phyloP scores from a whole-genome alignment of 53 echinoderm and acorn worm species.

The Apostichopus leukothele region DNA sequence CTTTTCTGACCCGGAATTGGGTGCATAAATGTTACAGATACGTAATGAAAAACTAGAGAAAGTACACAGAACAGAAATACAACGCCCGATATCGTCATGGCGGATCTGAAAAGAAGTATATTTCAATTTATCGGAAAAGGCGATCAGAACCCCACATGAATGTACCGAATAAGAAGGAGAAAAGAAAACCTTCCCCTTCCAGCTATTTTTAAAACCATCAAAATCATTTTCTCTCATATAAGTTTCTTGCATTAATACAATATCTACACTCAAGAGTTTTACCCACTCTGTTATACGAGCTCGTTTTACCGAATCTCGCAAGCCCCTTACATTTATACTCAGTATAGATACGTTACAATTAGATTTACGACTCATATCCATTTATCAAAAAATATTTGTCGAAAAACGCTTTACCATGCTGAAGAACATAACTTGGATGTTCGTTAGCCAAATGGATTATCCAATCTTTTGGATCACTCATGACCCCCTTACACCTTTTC shows the following conservation, averaged over 20 bases:
- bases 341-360: too few relatives aligned
- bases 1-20: background rate
- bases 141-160: conserved; percentile 5
- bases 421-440: too few relatives aligned
- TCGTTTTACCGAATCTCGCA: too few relatives aligned
- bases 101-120: background rate
- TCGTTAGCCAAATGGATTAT: too few relatives aligned
- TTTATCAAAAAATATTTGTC: too few relatives aligned
- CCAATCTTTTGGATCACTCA: too few relatives aligned
- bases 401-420: too few relatives aligned
- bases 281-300: too few relatives aligned
- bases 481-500: too few relatives aligned
- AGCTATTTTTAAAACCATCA: background rate
- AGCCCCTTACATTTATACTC: too few relatives aligned
- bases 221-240: background rate
- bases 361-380: too few relatives aligned
- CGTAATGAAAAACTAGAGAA: background rate
- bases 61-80: background rate
- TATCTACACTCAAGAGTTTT: too few relatives aligned
- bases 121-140: background rate
- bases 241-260: background rate
- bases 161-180: background rate
- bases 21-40: conserved; percentile 21
- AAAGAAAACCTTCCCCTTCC: background rate
- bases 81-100: background rate